Evolutionary conservation across 1,140 invertebrate species (phyloP).

Genomic region (Palaemon carinicauda): DNA sequence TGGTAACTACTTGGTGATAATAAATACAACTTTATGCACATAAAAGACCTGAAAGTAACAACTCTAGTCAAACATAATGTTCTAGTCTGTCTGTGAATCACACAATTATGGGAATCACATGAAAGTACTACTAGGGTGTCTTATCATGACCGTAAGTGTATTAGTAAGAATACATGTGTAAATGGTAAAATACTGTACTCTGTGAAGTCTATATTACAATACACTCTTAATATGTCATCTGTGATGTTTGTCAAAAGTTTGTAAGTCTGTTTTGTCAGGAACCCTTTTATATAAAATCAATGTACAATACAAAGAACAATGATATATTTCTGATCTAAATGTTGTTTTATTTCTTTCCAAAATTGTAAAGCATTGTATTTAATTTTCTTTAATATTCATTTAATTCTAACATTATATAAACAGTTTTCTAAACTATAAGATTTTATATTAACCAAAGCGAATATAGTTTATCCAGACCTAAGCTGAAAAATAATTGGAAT

Average conservation of each 20-base stretch:
- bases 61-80: too few species aligned
- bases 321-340: slow-evolving; percentile 37
- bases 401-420: too few species aligned
- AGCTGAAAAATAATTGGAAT: too few species aligned
- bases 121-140: not conserved
- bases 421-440: too few species aligned
- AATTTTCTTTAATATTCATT: too few species aligned
- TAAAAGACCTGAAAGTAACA: too few species aligned
- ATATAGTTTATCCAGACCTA: too few species aligned
- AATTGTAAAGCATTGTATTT: too few species aligned
- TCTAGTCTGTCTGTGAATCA: too few species aligned
- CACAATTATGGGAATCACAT: not conserved
- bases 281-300: slow-evolving; percentile 40
- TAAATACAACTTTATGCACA: too few species aligned
- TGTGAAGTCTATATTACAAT: not conserved
- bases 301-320: slow-evolving; percentile 40
- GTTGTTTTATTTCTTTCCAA: not conserved
- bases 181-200: not conserved
- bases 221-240: slow-evolving; percentile 12
- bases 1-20: too few species aligned
- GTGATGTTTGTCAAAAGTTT: slow-evolving; percentile 34
- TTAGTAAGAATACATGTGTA: not conserved
- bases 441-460: too few species aligned
- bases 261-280: slow-evolving; percentile 34
- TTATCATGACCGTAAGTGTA: not conserved